Evolutionary conservation across 2,113 vertebrate species (phyloP).

Genomic region (Monopterus albus): DNA sequence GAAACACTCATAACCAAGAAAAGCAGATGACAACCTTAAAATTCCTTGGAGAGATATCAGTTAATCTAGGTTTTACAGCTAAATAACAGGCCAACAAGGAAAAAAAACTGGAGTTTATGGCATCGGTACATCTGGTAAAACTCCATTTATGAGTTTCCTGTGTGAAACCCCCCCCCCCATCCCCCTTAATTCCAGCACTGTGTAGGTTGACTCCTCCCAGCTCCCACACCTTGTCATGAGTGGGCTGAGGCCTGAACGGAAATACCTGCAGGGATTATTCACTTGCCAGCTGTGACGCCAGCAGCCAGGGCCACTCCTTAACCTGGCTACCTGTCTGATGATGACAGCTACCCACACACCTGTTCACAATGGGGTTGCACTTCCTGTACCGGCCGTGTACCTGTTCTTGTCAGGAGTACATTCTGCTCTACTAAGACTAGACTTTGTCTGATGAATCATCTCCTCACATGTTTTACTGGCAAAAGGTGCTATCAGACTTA

Average conservation of each 20-base stretch:
- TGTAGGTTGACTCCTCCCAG: slow-evolving; percentile 67
- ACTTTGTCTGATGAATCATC: slow-evolving; percentile 17
- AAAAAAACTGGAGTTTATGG: slow-evolving; percentile 54
- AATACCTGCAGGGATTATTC: slow-evolving; percentile 75
- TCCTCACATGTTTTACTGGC: slow-evolving; percentile 24
- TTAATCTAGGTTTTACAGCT: not conserved
- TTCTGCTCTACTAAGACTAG: slow-evolving; percentile 33
- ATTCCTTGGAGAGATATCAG: not conserved
- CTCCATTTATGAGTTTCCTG: slow-evolving; percentile 63
- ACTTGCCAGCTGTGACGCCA: slow-evolving; percentile 64
- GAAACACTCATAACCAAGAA: not conserved
- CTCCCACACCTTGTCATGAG: slow-evolving; percentile 62
- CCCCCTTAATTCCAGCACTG: slow-evolving; percentile 49
- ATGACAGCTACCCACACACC: slow-evolving; percentile 78
- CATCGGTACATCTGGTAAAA: slow-evolving; percentile 45
- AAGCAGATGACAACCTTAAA: not conserved
- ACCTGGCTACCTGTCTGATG: slow-evolving; percentile 68
- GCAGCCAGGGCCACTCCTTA: slow-evolving; percentile 74
- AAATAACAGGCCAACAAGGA: slow-evolving; percentile 14
- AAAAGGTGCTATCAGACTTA: not conserved
- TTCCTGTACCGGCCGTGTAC: slow-evolving; percentile 55
- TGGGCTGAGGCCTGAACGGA: slow-evolving; percentile 61
- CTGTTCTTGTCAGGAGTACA: slow-evolving; percentile 43
- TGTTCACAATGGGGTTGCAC: slow-evolving; percentile 55
- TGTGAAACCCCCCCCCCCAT: slow-evolving; percentile 43